Conservation (phyloP, 2,113 vertebrate species). For the Thymallus thymallus region DNA sequence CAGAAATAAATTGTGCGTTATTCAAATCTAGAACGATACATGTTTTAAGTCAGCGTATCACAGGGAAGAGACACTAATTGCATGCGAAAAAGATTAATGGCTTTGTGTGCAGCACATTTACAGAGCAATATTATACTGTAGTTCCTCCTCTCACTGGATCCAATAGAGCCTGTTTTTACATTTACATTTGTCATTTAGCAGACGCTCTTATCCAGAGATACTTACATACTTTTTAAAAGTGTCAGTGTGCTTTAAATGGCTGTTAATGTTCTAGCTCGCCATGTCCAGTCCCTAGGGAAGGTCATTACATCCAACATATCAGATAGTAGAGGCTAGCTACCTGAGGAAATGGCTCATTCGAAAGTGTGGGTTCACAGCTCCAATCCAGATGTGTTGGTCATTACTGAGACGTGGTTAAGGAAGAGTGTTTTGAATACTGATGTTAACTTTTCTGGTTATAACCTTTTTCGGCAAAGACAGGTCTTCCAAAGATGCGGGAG, state of each 20-base stretch:
- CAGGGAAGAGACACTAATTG: conserved; percentile 5
- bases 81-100: background rate
- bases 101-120: conserved; percentile 6
- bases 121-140: conserved; percentile 37
- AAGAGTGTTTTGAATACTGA: no score
- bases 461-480: no score
- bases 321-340: conserved; percentile 50
- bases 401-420: no score
- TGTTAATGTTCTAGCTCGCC: conserved; percentile 57
- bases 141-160: conserved; percentile 42
- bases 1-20: background rate
- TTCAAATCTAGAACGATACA: background rate
- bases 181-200: no score
- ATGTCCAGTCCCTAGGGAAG: conserved; percentile 50
- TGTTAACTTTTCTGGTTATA: no score
- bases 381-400: no score
- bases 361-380: no score
- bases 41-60: background rate
- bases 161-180: conserved; percentile 41
- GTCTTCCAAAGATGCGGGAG: no score
- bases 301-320: conserved; percentile 41
- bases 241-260: conserved; percentile 39
- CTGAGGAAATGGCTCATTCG: conserved; percentile 24
- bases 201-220: no score
- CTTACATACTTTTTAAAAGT: no score